Base-by-base conservation (phyloP, 92 coral and sea anemone genomes). In the Ricordea florida region DNA sequence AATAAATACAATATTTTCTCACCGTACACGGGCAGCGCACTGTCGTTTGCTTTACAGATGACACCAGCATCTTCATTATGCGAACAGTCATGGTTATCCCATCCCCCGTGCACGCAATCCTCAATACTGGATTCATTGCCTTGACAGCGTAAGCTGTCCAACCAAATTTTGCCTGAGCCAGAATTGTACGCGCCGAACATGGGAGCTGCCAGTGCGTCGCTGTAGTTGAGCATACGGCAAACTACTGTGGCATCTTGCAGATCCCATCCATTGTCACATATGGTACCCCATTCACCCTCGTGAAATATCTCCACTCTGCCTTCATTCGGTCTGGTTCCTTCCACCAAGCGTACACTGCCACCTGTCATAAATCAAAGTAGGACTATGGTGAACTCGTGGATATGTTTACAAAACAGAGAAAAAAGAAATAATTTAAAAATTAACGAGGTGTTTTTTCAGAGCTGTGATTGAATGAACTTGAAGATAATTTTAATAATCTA, bases 141-240 rank as follows among this genome's bases (percentile, higher is more conserved):
- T 10, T 34, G 3, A n/a, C 75, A 68, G 3, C 36, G 16, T 35
- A 50, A n/a, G 16, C 27, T 25, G 49, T 68, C 75, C 58, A 68
- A 18, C 75, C 47, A 50, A 34, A 68, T 68, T 49, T 50, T 6
- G 17, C 75, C 75, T 3, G 75, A 68, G 3, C 75, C 75, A 23
- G 1, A 8, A 18, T 55, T 62, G 49, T 68, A 68, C 13, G 75
- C 62, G 9, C 48, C 45, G 46, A 18, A 49, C 27, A 34, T 3
- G 0, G 75, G 75, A 11, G 75, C 75, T 1, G 75, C 75, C 33
- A 68, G 62, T 38, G 46, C 75, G 13, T 62, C 75, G 10, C 49
- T 68, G 62, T 23, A 68, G 46, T 68, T 68, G 23, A 68, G 25
- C 75, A 68, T 68, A 49, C 75, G 75, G 16, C 75, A 68, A 37